Base-by-base conservation (phyloP, 2,113 vertebrate species). In the Sinocyclocheilus maitianheensis region DNA sequence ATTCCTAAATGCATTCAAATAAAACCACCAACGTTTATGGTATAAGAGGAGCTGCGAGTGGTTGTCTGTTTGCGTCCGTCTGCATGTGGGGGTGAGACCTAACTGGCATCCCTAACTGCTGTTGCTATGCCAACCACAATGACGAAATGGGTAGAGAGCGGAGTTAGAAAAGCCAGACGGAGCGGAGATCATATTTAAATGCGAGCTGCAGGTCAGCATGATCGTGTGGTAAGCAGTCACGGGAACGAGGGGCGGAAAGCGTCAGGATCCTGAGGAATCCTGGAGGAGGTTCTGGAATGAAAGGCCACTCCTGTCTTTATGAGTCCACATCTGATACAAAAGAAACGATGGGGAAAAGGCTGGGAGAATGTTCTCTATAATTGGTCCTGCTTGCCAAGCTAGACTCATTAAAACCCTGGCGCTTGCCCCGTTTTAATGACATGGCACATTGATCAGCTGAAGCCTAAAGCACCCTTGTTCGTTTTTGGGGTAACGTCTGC, bases 331-430 rank as follows among this genome's bases (percentile, higher is more conserved):
- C 90, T 58, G 77, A 80, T 43, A 40, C 83, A 84, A 24, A 60
- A 16, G 63, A 83, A 65, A 30, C 18, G 24, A 69, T 83, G 81
- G 65, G 67, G 16, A 71, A 62, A 72, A 40, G 24, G 22, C 43
- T 67, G 48, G 26, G 46, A 55, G 78, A 87, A 8, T 9, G 63
- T 71, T 62, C 18, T 51, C 80, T 89, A 87, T 93, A 93, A 94
- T 93, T 93, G 93, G 90, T 91, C 90, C 91, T 87, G 91, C 90
- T 92, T 92, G 91, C 91, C 91, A 60, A 94, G 91, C 90, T 90
- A 89, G 91, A 89, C 91, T 90, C 88, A 92, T 92, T 88, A 92
- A 90, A 91, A 93, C 58, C 40, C 85, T 84, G 72, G n/a, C 46
- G 48, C 67, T 69, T 51, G 72, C 55, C 62, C 34, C 26, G 75